Evolutionary conservation across 2,113 vertebrate genomes (phyloP).

Genomic region (Ammospiza nelsoni): DNA sequence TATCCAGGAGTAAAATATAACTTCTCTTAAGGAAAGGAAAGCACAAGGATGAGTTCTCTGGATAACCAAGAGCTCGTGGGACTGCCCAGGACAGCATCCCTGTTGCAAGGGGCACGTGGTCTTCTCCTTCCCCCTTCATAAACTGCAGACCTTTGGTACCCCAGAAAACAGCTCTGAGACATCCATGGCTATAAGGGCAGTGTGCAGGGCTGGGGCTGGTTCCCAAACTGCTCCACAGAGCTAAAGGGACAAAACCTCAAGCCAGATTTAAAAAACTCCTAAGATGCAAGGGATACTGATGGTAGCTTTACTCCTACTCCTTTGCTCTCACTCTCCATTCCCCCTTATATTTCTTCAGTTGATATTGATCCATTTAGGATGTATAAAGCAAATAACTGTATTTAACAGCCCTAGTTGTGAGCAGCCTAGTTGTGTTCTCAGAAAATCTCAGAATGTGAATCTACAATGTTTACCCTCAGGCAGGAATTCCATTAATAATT

Average conservation of each 20-base stretch:
- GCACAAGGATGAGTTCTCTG: background rate
- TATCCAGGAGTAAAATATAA: background rate
- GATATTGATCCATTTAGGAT: conserved; percentile 31
- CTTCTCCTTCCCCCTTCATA: background rate
- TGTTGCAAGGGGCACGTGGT: background rate
- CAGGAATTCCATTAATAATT: conserved; percentile 50
- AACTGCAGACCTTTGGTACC: background rate
- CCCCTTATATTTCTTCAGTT: background rate
- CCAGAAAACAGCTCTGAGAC: background rate
- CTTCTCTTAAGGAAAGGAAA: background rate
- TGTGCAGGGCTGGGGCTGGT: fast-evolving
- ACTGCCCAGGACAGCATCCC: background rate
- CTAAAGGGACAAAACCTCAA: background rate
- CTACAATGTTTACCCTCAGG: conserved; percentile 25
- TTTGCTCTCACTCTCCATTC: background rate
- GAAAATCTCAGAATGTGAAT: conserved; percentile 36
- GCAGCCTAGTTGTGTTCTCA: background rate
- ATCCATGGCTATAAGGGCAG: background rate
- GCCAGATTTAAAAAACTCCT: background rate
- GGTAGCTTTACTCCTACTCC: background rate
- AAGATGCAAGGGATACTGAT: background rate
- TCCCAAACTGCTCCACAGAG: background rate
- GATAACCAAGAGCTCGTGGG: fast-evolving
- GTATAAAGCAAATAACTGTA: conserved; percentile 56
- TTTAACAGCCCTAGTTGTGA: conserved; percentile 41